Base-by-base conservation (phyloP, 2,888 invertebrate species). In the Pristionchus exspectatus region DNA sequence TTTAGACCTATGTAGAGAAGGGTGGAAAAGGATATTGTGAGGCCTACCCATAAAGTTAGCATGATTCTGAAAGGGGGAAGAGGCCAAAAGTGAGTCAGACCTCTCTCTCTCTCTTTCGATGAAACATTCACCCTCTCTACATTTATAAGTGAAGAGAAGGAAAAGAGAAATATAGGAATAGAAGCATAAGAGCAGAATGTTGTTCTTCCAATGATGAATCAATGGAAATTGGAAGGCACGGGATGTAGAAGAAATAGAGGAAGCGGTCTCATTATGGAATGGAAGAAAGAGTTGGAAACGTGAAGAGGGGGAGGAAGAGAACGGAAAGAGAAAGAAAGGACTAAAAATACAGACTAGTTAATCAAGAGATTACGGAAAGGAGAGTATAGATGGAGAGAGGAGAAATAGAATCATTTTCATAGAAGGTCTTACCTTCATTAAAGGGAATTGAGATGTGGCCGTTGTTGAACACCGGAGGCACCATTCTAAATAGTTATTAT, bases 71-170 rank as follows among this genome's bases (percentile, higher is more conserved):
- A 77, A 44, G 44, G 77, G 12, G 14, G 77, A 44, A 77, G n/a
- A 77, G 44, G 44, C 77, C 44, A 44, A 33, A 77, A 14, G 44
- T 77, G 77, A 77, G 44, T 77, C 77, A 77, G 24, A 33, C 77
- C n/a, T 30, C 77, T 77, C 44, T 77, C 77, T 33, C 44, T 50
- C 44, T 50, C 4, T 33, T 27, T 72, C 44, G 38, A 77, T 77
- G 44, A 44, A 77, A 44, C 77, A 77, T 77, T 77, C 77, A 44
- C 77, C 30, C 77, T 77, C 77, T 77, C 77, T 77, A 44, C 77
- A 77, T 77, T 77, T 77, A 77, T 77, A 77, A 77, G 77, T 77
- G 44, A 77, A 77, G 77, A 77, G 77, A 50, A 44, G 44, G 44
- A 24, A 44, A 38, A 77, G 77, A 50, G 21, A 50, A 77, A 77